Evolutionary conservation across 2,797 vertebrate genomes (phyloP).

Genomic region (Tolypeutes matacus): DNA sequence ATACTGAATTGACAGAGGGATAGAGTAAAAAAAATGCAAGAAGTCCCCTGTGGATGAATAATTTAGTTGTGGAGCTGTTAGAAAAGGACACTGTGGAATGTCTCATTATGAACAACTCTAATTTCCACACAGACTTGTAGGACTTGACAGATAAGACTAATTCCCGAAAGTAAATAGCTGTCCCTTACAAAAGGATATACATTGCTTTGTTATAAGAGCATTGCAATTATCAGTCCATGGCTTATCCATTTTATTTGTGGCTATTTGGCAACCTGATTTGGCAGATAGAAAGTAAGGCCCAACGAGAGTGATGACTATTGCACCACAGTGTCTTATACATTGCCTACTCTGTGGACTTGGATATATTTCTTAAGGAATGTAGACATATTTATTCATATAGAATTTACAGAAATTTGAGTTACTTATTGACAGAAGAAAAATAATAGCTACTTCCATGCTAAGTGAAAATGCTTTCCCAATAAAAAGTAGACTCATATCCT

Average conservation of each 20-base stretch:
- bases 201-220: background rate
- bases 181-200: background rate
- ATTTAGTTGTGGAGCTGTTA: slow-evolving; percentile 54
- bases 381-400: slow-evolving; percentile 1
- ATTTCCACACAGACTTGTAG: background rate
- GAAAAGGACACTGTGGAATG: background rate
- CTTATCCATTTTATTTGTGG: background rate
- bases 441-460: background rate
- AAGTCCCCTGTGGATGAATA: background rate
- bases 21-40: background rate
- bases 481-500: slow-evolving; percentile 30
- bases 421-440: slow-evolving; percentile 48
- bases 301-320: background rate
- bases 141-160: slow-evolving; percentile 40
- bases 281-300: background rate
- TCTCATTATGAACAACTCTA: slow-evolving; percentile 33
- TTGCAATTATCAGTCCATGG: background rate
- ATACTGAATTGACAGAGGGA: background rate
- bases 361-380: slow-evolving; percentile 16
- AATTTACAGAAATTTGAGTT: slow-evolving; percentile 55
- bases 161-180: background rate
- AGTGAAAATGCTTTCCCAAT: slow-evolving; percentile 30
- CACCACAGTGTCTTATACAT: background rate
- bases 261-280: slow-evolving; percentile 23
- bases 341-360: background rate